Evolutionary conservation across 2,113 vertebrate genomes (phyloP), one percentile per base, ranked within the genome.

Genomic region (Tautogolabrus adspersus): DNA sequence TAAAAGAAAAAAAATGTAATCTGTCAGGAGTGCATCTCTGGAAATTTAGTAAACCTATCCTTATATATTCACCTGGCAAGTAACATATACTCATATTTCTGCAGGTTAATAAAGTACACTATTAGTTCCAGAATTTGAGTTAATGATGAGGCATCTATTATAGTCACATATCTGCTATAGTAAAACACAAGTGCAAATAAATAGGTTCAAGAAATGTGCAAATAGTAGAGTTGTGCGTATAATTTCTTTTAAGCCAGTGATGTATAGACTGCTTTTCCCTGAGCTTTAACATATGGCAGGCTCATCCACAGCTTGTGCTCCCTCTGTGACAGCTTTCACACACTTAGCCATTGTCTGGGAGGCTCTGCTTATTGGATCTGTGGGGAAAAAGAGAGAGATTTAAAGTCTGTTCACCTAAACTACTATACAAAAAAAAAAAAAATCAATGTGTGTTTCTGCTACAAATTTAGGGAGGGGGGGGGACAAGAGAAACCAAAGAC

Each of bases 291-390:
- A 97, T 92, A 96, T 96, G 75, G 96, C 92, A 37, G 96, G 96
- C 62, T 98, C 97, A 34, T 98, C 96, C 70, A 98, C 92, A 34
- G 96, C 96, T 67, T 96, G 94, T 52, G 96, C 96, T 61, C 96
- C 97, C 90, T 98, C 96, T 47, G 95, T 97, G 76, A 96, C 95
- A 66, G 97, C 97, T 92, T 98, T 99, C 72, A 98, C 96, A 93
- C 97, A 99, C 87, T 97, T 98, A 13, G 97, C 97, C 97, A 98
- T 98, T 49, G 97, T 98, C 93, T 97, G 97, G 46, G 96, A 99
- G 67, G 97, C 96, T 95, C 97, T 96, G 88, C 96, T 96, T 90
- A 98, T 98, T 12, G 96, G 93, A 94, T 99, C 97, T 98, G 84
- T 69, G 65, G 92, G 78, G 44, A 70, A 63, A 90, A 10, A 81